Evolutionary conservation across 1,140 invertebrate species (phyloP).

Genomic region (Prorops nasuta): DNA sequence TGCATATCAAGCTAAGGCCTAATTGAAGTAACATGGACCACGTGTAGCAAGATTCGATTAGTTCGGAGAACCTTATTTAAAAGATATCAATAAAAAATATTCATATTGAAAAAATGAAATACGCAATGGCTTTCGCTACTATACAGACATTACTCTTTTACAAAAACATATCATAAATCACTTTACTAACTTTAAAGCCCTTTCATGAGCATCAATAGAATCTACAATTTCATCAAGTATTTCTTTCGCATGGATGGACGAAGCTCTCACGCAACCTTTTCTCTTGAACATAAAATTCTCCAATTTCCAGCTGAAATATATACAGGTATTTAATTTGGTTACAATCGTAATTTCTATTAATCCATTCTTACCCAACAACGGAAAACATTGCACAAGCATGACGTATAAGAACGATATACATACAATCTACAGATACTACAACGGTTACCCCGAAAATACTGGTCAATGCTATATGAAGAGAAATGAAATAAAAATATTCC

Average conservation of each 20-base stretch:
- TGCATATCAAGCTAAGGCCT: too few relatives aligned
- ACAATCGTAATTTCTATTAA: background rate
- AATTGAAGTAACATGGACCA: slow-evolving; percentile 11
- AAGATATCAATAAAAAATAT: background rate
- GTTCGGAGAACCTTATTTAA: slow-evolving; percentile 15
- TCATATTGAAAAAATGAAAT: background rate
- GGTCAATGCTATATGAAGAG: slow-evolving; percentile 1
- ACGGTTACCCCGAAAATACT: background rate
- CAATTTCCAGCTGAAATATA: slow-evolving; percentile 7
- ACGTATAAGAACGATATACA: slow-evolving; percentile 11
- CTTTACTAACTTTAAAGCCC: slow-evolving; percentile 15
- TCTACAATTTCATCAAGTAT: slow-evolving; percentile 3
- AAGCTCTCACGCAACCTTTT: too few relatives aligned
- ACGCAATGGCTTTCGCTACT: slow-evolving; percentile 11
- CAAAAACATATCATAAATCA: too few relatives aligned
- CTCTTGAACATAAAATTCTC: background rate
- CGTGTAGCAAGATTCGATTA: slow-evolving; percentile 17
- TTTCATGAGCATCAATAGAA: slow-evolving; percentile 15
- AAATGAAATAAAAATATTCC: slow-evolving; percentile 14
- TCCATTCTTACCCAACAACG: slow-evolving; percentile 14
- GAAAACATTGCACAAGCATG: slow-evolving; percentile 22
- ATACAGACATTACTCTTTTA: slow-evolving; percentile 7
- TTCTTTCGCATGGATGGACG: background rate
- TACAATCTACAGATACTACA: slow-evolving; percentile 8
- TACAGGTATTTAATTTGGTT: background rate